A percentile compares a stretch with the other conserved stretches of the same genome.
These are phyloP conservation scores for Lithobates pipiens DNA, from an alignment of 2,797 vertebrate genomes.

Conservation along the genomic window DNA sequence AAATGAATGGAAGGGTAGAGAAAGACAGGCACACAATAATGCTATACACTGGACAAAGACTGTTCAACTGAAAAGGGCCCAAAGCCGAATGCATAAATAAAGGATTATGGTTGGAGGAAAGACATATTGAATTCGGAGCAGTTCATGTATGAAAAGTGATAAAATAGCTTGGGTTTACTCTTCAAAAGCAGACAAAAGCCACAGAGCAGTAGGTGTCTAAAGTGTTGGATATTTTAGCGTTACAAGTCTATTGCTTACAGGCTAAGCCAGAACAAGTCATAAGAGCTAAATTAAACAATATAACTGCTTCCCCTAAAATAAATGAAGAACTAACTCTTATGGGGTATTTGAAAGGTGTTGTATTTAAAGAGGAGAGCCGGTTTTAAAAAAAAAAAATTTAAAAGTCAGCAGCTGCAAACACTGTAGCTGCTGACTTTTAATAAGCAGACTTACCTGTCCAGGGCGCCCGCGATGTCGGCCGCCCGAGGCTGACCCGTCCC, in stretches of 20 bases:
- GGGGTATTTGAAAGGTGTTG: no score
- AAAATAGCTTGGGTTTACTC: background rate
- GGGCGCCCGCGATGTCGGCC: no score
- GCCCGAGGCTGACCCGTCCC: no score
- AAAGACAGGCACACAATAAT: background rate
- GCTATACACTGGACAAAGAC: background rate
- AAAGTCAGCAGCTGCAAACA: no score
- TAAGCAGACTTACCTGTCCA: no score
- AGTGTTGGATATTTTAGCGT: background rate
- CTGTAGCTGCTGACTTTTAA: no score
- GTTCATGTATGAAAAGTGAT: background rate
- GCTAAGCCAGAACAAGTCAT: background rate
- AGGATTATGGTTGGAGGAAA: background rate
- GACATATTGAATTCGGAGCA: background rate
- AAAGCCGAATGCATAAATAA: background rate
- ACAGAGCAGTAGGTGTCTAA: background rate
- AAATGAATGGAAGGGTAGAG: conserved; percentile 6
- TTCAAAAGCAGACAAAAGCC: background rate
- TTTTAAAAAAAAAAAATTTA: no score
- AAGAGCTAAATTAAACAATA: no score
- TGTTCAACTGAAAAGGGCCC: background rate
- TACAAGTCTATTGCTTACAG: background rate
- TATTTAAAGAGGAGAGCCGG: no score
- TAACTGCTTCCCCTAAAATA: no score
- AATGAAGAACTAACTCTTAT: no score